phyloP scores from a whole-genome alignment of 2,797 vertebrate species.

The Muscicapa comitata region DNA sequence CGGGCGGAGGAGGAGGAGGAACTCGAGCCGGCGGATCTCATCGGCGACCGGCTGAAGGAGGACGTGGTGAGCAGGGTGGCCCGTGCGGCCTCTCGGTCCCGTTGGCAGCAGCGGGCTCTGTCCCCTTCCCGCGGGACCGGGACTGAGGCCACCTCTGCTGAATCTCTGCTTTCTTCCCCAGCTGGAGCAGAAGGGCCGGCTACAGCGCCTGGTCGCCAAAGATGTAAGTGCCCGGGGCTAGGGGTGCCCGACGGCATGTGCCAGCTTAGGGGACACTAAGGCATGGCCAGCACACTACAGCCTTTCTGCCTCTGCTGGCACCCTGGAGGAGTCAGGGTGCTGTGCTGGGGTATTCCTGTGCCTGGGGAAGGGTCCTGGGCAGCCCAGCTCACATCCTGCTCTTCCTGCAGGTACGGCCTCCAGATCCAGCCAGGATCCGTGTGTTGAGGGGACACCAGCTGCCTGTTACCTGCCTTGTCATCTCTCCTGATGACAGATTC shows the following conservation, averaged over 20 bases:
- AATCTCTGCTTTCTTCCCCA: constrained; percentile 47
- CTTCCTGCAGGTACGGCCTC: constrained; percentile 79
- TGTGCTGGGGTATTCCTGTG: fast-evolving
- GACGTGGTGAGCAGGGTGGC: constrained; percentile 82
- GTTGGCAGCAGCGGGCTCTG: background rate
- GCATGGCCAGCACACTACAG: fast-evolving
- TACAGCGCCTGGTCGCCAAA: constrained; percentile 88
- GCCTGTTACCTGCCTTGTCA: constrained; percentile 88
- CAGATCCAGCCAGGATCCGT: constrained; percentile 80
- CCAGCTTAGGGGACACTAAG: fast-evolving
- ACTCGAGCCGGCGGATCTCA: constrained; percentile 76
- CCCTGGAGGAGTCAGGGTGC: background rate
- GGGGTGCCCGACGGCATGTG: fast-evolving
- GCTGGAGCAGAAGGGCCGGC: constrained; percentile 92
- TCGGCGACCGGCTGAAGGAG: constrained; percentile 89
- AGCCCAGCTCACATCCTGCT: background rate
- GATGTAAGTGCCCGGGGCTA: constrained; percentile 78
- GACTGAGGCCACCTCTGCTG: background rate
- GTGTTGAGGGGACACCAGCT: constrained; percentile 91
- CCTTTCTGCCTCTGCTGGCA: background rate
- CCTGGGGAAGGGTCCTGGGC: background rate
- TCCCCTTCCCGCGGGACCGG: background rate
- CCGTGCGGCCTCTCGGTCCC: background rate
- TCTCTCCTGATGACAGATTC: constrained; percentile 87
- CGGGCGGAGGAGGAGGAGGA: constrained; percentile 85